Percentiles rank a stretch among this genome's conserved stretches.
These are phyloP conservation scores for Saccostrea echinata DNA, from an alignment of 1,140 invertebrate genomes.

Conservation along the genomic window DNA sequence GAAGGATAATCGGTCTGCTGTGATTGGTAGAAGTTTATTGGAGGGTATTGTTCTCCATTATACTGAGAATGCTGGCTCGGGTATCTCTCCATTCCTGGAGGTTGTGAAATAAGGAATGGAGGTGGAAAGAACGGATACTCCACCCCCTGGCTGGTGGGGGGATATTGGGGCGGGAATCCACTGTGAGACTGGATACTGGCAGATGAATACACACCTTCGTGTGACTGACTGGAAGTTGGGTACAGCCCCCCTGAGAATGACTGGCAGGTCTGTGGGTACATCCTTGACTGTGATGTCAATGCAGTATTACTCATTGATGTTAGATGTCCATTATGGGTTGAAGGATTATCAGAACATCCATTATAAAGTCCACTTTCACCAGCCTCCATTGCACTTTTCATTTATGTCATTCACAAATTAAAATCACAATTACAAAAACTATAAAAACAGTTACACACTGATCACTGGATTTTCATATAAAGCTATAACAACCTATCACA, in stretches of 20 bases:
- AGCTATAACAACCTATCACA: background rate
- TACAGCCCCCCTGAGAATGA: background rate
- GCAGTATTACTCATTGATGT: background rate
- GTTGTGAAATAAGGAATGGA: background rate
- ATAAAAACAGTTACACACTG: background rate
- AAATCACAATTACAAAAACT: background rate
- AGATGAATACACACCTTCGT: background rate
- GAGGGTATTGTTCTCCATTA: background rate
- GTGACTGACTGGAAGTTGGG: background rate
- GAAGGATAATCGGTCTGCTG: slow-evolving; percentile 29
- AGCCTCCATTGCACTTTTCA: background rate
- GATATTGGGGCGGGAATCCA: background rate
- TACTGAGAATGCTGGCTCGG: background rate
- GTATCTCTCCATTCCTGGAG: slow-evolving; percentile 33
- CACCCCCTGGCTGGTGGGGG: background rate
- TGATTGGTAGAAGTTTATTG: slow-evolving; percentile 45
- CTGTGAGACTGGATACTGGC: background rate
- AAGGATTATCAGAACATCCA: background rate
- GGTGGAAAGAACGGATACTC: slow-evolving; percentile 15
- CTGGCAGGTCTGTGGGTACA: background rate
- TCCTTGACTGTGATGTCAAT: background rate
- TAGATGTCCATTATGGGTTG: background rate
- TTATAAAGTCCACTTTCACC: background rate
- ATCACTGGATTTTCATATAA: background rate
- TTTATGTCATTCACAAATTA: background rate